A percentile compares a stretch with the other conserved stretches of the same genome.
phyloP scores from a whole-genome alignment of 2,797 vertebrate genomes.

The Mycteria americana region DNA sequence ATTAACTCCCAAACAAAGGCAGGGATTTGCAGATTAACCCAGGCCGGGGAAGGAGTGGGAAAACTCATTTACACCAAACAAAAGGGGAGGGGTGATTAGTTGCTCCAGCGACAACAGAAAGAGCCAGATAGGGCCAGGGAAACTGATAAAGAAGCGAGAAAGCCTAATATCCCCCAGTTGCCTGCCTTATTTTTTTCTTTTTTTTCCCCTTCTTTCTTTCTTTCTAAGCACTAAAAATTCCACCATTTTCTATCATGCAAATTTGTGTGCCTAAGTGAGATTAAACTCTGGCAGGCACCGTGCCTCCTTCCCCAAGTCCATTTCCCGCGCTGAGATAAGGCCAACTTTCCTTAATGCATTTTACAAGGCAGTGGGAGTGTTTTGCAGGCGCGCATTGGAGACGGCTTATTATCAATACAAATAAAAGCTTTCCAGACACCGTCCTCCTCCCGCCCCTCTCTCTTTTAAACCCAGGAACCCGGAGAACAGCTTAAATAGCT shows the following conservation, averaged over 20 bases:
- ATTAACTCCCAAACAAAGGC: slow-evolving; percentile 78
- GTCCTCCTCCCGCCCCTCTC: neutral
- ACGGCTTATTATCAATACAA: slow-evolving; percentile 34
- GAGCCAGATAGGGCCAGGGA: slow-evolving; percentile 46
- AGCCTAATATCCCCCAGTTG: slow-evolving; percentile 48
- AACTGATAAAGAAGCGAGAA: slow-evolving; percentile 60
- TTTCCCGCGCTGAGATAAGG: slow-evolving; percentile 45
- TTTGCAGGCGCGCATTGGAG: neutral
- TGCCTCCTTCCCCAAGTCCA: slow-evolving; percentile 53
- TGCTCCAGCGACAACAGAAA: slow-evolving; percentile 64
- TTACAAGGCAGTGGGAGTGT: slow-evolving; percentile 46
- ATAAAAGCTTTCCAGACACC: slow-evolving; percentile 1
- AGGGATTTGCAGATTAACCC: slow-evolving; percentile 78
- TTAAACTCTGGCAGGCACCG: slow-evolving; percentile 21
- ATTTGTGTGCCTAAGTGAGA: slow-evolving; percentile 59
- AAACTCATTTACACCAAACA: slow-evolving; percentile 80
- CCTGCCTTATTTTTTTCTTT: neutral
- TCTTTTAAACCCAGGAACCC: slow-evolving; percentile 1
- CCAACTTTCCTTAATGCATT: slow-evolving; percentile 15
- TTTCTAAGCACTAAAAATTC: slow-evolving; percentile 33
- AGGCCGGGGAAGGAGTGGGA: slow-evolving; percentile 47
- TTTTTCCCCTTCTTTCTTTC: neutral
- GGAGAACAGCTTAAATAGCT: neutral
- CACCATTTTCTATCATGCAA: slow-evolving; percentile 65
- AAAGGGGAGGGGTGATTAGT: slow-evolving; percentile 73